Conservation (phyloP, 2,888 invertebrate species). For the Pyrgus malvae region DNA sequence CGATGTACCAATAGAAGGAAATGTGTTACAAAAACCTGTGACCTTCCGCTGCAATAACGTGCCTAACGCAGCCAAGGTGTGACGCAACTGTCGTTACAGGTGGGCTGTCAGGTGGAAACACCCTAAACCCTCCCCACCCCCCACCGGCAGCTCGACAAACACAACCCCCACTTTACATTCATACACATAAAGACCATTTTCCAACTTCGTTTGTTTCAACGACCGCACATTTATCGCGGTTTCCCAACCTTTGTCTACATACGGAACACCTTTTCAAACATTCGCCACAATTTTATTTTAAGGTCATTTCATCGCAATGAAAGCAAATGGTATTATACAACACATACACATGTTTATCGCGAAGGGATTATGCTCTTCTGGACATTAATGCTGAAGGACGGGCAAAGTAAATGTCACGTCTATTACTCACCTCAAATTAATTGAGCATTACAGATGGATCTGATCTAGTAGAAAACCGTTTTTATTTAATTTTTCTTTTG, state of each 20-base stretch:
- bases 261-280: slow-evolving; percentile 54
- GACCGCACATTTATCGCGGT: slow-evolving; percentile 34
- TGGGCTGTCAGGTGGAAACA: slow-evolving; percentile 62
- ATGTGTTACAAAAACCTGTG: slow-evolving; percentile 20
- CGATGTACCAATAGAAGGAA: slow-evolving; percentile 10
- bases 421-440: too few species aligned
- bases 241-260: slow-evolving; percentile 44
- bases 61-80: slow-evolving; percentile 59
- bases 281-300: slow-evolving; percentile 45
- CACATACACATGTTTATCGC: neutral
- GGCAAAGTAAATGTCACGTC: too few species aligned
- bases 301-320: slow-evolving; percentile 53
- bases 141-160: neutral
- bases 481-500: too few species aligned
- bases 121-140: slow-evolving; percentile 44
- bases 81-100: slow-evolving; percentile 68
- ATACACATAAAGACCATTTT: slow-evolving; percentile 29
- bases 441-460: too few species aligned
- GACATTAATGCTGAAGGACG: too few species aligned
- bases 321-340: slow-evolving; percentile 36
- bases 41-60: slow-evolving; percentile 35
- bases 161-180: slow-evolving; percentile 22
- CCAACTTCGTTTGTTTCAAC: slow-evolving; percentile 8
- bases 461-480: too few species aligned
- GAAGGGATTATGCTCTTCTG: neutral